A percentile compares a stretch with the other conserved stretches of the same genome.
Evolutionary conservation across 2,797 vertebrate genomes (phyloP).

Genomic region (Antrozous pallidus): DNA sequence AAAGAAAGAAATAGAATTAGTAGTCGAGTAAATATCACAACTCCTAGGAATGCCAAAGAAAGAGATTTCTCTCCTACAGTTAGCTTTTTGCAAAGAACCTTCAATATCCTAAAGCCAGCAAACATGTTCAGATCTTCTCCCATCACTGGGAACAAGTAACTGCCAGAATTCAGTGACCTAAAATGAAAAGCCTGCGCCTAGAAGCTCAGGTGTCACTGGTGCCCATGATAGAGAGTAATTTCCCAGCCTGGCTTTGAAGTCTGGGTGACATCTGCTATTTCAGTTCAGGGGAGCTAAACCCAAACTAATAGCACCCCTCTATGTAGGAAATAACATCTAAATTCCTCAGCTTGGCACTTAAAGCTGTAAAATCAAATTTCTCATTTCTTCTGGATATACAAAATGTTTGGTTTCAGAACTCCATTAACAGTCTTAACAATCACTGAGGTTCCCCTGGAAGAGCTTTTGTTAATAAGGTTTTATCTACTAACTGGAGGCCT

Average conservation of each 20-base stretch:
- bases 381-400: conserved; percentile 26
- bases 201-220: neutral
- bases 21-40: neutral
- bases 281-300: conserved; percentile 29
- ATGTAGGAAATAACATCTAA: conserved; percentile 39
- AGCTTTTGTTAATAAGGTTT: conserved; percentile 16
- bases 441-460: neutral
- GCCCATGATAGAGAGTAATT: neutral
- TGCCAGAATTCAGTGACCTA: neutral
- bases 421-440: conserved; percentile 30
- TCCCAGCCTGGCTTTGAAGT: neutral
- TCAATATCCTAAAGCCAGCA: conserved; percentile 12
- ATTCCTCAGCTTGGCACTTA: neutral
- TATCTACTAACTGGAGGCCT: neutral
- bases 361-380: conserved; percentile 16
- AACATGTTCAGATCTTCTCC: conserved; percentile 8
- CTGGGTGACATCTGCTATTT: conserved; percentile 40
- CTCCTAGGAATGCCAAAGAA: neutral
- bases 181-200: neutral
- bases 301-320: conserved; percentile 28
- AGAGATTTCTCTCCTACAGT: neutral
- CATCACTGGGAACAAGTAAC: conserved; percentile 10
- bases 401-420: neutral
- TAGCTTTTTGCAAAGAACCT: neutral
- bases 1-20: conserved; percentile 23